phyloP scores from a whole-genome alignment of 2,888 invertebrate genomes.

The Cantharis flavilabris region DNA sequence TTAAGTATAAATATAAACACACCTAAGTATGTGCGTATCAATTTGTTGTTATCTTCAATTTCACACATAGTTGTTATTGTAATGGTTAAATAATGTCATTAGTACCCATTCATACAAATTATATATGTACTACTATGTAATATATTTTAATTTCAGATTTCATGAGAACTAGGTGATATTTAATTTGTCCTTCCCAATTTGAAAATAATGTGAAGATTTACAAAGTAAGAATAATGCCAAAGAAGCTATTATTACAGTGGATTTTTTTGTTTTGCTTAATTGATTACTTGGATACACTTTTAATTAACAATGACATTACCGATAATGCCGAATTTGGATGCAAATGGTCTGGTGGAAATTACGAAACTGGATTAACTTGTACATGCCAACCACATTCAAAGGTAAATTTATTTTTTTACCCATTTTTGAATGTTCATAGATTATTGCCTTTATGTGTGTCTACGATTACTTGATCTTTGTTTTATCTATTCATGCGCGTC shows the following conservation, averaged over 20 bases:
- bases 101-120: neutral
- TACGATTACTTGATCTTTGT: no score
- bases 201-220: neutral
- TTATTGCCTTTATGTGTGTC: no score
- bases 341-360: constrained; percentile 48
- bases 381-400: constrained; percentile 45
- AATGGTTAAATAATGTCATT: neutral
- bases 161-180: neutral
- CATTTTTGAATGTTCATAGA: no score
- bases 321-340: constrained; percentile 47
- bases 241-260: neutral
- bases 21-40: neutral
- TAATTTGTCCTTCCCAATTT: neutral
- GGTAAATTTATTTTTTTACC: constrained; percentile 37
- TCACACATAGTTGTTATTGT: neutral
- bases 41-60: neutral
- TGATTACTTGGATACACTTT: neutral
- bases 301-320: constrained; percentile 38
- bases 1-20: neutral
- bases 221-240: constrained; percentile 1
- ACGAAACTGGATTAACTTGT: constrained; percentile 41
- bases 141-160: neutral
- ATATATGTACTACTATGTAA: neutral
- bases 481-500: no score
- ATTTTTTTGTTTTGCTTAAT: neutral